Evolutionary conservation across 1,140 invertebrate genomes (phyloP), one percentile per base, ranked within the genome.

Genomic region (Drosophila sp.): DNA sequence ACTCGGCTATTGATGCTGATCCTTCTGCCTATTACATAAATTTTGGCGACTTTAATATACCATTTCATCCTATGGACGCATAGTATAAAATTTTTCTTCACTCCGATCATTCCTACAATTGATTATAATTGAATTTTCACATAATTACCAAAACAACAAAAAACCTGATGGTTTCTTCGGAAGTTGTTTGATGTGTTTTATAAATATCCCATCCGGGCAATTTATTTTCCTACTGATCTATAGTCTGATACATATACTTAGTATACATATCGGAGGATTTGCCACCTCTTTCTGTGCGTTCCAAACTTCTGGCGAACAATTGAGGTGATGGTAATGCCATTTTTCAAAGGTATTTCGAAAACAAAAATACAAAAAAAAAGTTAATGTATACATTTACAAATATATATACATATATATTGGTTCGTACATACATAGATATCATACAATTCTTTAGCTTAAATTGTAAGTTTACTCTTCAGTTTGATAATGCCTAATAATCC

Each of bases 391-490:
- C 70, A 81, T 86, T 84, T 76, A 84, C 78, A 81, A 71, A 70
- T 76, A 69, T 69, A 76, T 76, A 76, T 76, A 67, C 66, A 76
- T 55, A 61, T 78, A 80, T 75, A 86, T 83, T 69, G 66, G 68
- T 86, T 86, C 70, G 72, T 85, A 77, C 77, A 70, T 84, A 77
- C 68, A 66, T 74, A 44, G 64, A 77, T 77, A 86, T 86, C 65
- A 78, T 86, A 84, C 81, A 84, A 71, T 54, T 77, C 72, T 73
- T 72, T 74, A 72, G 2, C 60, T 75, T 81, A 77, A 63, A 54
- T 67, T 61, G 35, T 71, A 50, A 27, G 25, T 41, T 32, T 25
- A 32, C 27, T 7, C 23, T 60, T 72, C 40, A 72, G 58, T 57
- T 47, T 25, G 11, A 33, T 61, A 44, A 40, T 61, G 32, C 7